Evolutionary conservation across 1,140 invertebrate genomes (phyloP).

Genomic region (Halyomorpha halys): DNA sequence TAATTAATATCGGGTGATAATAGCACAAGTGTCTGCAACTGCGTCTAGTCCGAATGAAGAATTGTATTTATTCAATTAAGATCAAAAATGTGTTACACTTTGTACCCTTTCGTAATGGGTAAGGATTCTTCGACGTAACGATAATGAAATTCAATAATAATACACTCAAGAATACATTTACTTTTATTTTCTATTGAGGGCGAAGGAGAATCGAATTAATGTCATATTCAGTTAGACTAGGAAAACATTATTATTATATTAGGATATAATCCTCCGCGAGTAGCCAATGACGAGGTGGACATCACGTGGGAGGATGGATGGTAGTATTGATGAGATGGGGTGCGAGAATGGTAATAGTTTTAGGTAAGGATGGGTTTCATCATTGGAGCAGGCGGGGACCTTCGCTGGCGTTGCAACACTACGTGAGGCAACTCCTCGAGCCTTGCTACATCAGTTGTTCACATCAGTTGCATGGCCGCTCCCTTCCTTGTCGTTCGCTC

Average conservation of each 20-base stretch:
- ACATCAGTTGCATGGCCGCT: conserved; percentile 1
- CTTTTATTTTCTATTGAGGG: no score
- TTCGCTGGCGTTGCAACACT: conserved; percentile 16
- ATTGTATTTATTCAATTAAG: no score
- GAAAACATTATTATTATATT: background rate
- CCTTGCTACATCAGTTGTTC: conserved; percentile 14
- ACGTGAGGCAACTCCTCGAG: background rate
- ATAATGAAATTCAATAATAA: no score
- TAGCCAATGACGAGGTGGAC: background rate
- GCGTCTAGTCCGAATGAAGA: no score
- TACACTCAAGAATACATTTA: no score
- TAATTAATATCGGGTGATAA: no score
- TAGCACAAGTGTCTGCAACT: no score
- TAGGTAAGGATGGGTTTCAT: conserved; percentile 24
- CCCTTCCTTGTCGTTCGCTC: background rate
- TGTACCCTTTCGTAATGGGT: no score
- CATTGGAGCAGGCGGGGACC: conserved; percentile 17
- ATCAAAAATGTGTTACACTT: no score
- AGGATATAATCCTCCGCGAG: conserved; percentile 16
- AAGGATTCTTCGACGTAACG: no score
- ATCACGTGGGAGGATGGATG: background rate
- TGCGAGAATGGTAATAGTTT: conserved; percentile 20
- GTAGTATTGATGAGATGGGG: background rate
- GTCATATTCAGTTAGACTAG: no score
- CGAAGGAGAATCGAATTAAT: no score